Base-by-base conservation (phyloP, 2,113 vertebrate species). In the Tringa solitaria region DNA sequence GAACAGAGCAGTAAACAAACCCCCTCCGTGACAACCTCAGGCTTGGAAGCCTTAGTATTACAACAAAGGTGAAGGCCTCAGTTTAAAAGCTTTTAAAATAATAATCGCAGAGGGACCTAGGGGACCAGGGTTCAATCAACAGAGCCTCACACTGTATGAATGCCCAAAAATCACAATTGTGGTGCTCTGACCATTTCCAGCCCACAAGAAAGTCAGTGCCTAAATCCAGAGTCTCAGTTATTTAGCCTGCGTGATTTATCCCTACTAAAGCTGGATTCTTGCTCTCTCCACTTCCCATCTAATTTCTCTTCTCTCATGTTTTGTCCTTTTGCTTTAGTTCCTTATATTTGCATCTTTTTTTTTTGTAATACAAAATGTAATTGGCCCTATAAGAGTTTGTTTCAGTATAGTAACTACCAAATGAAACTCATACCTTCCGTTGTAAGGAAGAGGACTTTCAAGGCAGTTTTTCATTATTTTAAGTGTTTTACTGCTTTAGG, bases 41-140 rank as follows among this genome's bases (percentile, higher is more conserved):
- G 14, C 82, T 92, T 21, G 23, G 69, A 87, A 87, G 41, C 32
- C 39, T 76, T 84, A 6, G 0, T 43, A 15, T 82, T 54, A 63
- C 35, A 78, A 11, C n/a, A 87, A 69, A 93, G 48, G 16, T 68
- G 26, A 79, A 79, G 21, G 57, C 32, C 30, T 46, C 26, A 23
- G 12, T 32, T 63, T 63, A 51, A 74, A 86, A 85, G 10, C 24
- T 68, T 87, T 82, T 63, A 27, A 65, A 79, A 8, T 13, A n/a
- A 35, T 33, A 1, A 0, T 50, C 87, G 30, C 33, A 56, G 6
- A 33, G 13, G 1, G 14, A 61, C 37, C 32, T 13, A 56, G 15
- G 33, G 16, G 43, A 82, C 57, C 39, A 53, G 26, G 18, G 24
- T 68, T 76, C 45, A 26, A 23, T 63, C 60, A 41, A 5, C 14